Evolutionary conservation across 2,888 invertebrate species (phyloP).

Genomic region (Bellardia bayeri): DNA sequence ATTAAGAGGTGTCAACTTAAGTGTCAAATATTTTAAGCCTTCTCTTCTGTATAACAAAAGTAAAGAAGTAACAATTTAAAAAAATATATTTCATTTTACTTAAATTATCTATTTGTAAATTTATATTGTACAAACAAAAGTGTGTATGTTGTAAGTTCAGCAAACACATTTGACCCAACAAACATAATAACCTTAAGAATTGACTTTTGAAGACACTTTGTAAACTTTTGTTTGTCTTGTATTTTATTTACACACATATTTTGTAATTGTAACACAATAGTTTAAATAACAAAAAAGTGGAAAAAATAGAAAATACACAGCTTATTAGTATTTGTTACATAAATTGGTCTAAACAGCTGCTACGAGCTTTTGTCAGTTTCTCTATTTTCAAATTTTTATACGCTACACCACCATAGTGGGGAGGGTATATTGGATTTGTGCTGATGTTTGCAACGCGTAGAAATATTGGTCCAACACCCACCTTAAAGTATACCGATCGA

Average conservation of each 20-base stretch:
- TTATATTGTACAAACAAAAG: no score
- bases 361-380: not conserved
- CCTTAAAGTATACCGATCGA: no score
- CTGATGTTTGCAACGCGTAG: no score
- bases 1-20: constrained; percentile 48
- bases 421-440: no score
- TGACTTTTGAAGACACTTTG: not conserved
- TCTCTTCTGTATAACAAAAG: no score
- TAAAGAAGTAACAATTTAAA: no score
- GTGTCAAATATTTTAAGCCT: constrained; percentile 33
- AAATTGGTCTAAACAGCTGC: not conserved
- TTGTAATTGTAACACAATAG: not conserved
- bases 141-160: not conserved
- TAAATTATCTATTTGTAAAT: no score
- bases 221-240: not conserved
- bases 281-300: not conserved
- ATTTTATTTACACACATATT: not conserved
- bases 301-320: not conserved
- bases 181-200: constrained; percentile 3
- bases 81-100: no score
- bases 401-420: no score
- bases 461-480: no score
- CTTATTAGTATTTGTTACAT: not conserved
- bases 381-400: no score
- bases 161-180: not conserved